Percentiles rank a stretch among this genome's conserved stretches.
Evolutionary conservation across 35 echinoderm and acorn worm species (phyloP).

Genomic region (Apostichopus japonicus): DNA sequence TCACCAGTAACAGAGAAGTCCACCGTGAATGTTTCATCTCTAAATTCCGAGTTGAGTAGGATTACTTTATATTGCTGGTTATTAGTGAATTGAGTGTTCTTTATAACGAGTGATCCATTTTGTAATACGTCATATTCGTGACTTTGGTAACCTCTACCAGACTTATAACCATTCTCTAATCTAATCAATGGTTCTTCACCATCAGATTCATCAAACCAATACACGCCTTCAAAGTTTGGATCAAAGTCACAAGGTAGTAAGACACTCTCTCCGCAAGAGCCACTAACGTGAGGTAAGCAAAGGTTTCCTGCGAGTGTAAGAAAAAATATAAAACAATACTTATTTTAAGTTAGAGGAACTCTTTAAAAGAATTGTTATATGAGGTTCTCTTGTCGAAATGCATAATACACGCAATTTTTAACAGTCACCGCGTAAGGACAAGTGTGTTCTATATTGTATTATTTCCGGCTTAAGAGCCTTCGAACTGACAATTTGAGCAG

Average conservation of each 20-base stretch:
- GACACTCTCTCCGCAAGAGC: background rate
- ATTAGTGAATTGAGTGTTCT: background rate
- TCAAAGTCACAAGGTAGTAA: background rate
- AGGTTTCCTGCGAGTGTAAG: background rate
- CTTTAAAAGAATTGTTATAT: no score
- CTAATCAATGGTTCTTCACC: background rate
- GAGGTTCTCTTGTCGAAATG: no score
- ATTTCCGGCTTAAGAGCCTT: no score
- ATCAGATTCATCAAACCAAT: slow-evolving; percentile 1
- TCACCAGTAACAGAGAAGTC: background rate
- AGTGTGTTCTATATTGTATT: no score
- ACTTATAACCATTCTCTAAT: background rate
- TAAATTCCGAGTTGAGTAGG: background rate
- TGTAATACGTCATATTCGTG: background rate
- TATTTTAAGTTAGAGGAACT: no score
- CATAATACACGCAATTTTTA: no score
- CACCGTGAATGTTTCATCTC: background rate
- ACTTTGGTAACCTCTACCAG: background rate
- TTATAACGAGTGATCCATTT: slow-evolving; percentile 9
- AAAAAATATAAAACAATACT: no score
- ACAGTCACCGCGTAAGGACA: no score
- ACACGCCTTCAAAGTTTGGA: background rate
- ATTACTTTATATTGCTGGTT: background rate
- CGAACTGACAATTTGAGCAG: no score
- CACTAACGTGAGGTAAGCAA: background rate